phyloP scores from a whole-genome alignment of 2,797 vertebrate genomes.

The Schizothorax lantsangensis region DNA sequence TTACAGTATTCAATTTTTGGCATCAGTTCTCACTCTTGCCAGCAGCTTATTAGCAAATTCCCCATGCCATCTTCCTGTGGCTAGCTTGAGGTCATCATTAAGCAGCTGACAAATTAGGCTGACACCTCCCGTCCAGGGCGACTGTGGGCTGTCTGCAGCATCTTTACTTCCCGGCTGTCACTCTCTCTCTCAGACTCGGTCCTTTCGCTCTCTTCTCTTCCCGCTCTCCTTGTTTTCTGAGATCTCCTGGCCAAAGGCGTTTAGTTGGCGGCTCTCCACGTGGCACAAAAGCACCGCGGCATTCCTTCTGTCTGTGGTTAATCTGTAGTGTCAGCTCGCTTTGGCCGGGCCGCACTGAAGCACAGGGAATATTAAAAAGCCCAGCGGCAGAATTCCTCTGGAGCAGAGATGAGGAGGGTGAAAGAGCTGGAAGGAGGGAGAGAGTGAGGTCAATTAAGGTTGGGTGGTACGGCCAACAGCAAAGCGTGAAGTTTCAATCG shows the following conservation, averaged over 20 bases:
- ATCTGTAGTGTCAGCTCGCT: conserved; percentile 99
- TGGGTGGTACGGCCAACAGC: conserved; percentile 21
- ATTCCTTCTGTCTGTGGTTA: conserved; percentile 99
- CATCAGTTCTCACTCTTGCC: conserved; percentile 22
- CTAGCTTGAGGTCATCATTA: conserved; percentile 48
- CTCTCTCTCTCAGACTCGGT: background rate
- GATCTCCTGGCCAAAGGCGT: conserved; percentile 82
- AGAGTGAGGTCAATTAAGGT: conserved; percentile 50
- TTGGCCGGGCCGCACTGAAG: conserved; percentile 97
- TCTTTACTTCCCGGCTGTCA: conserved; percentile 31
- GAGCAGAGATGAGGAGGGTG: conserved; percentile 73
- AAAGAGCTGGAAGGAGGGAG: conserved; percentile 66
- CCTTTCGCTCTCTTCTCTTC: conserved; percentile 1
- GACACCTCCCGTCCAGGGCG: conserved; percentile 38
- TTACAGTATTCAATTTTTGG: conserved; percentile 21
- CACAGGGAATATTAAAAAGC: conserved; percentile 96
- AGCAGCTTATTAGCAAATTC: conserved; percentile 49
- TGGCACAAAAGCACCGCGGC: conserved; percentile 93
- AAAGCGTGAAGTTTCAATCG: conserved; percentile 23
- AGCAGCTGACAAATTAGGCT: conserved; percentile 51
- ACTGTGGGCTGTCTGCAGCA: conserved; percentile 33
- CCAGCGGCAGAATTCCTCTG: conserved; percentile 93
- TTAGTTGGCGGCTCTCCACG: conserved; percentile 93
- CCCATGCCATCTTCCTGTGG: conserved; percentile 45
- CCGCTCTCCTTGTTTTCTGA: conserved; percentile 66